Percentiles rank a stretch among this genome's conserved stretches.
These are phyloP conservation scores for Eudemis profundana DNA, from an alignment of 2,888 invertebrate species.

Conservation along the genomic window DNA sequence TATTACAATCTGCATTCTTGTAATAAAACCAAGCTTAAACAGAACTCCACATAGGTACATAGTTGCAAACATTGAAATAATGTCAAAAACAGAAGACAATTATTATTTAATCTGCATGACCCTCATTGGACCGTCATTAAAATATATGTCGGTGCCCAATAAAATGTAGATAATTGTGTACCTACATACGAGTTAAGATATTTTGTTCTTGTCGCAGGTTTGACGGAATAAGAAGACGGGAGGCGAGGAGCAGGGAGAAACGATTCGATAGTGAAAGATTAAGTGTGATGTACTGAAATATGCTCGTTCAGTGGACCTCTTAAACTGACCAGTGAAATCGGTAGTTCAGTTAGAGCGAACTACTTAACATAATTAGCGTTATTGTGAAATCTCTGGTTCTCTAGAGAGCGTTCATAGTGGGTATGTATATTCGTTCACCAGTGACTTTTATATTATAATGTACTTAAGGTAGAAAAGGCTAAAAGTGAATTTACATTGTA, in stretches of 20 bases:
- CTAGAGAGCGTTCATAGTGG: slow-evolving; percentile 57
- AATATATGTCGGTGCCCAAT: too few species aligned
- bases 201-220: slow-evolving; percentile 72
- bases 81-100: too few species aligned
- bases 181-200: too few species aligned
- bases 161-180: too few species aligned
- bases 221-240: slow-evolving; percentile 62
- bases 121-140: neutral
- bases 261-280: slow-evolving; percentile 29
- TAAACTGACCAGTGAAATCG: slow-evolving; percentile 49
- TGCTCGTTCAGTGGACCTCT: slow-evolving; percentile 29
- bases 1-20: too few species aligned
- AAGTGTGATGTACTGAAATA: slow-evolving; percentile 29
- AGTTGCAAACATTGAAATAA: too few species aligned
- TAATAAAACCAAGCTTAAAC: too few species aligned
- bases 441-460: slow-evolving; percentile 51
- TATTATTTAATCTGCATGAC: too few species aligned
- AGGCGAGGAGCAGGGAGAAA: slow-evolving; percentile 58
- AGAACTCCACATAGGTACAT: too few species aligned
- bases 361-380: slow-evolving; percentile 34
- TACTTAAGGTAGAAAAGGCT: slow-evolving; percentile 49
- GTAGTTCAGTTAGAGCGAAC: slow-evolving; percentile 35
- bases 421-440: slow-evolving; percentile 58
- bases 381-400: slow-evolving; percentile 45
- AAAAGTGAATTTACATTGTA: slow-evolving; percentile 33